Conservation (phyloP, 2,888 invertebrate genomes). For the Aphelenchoides bicaudatus region DNA sequence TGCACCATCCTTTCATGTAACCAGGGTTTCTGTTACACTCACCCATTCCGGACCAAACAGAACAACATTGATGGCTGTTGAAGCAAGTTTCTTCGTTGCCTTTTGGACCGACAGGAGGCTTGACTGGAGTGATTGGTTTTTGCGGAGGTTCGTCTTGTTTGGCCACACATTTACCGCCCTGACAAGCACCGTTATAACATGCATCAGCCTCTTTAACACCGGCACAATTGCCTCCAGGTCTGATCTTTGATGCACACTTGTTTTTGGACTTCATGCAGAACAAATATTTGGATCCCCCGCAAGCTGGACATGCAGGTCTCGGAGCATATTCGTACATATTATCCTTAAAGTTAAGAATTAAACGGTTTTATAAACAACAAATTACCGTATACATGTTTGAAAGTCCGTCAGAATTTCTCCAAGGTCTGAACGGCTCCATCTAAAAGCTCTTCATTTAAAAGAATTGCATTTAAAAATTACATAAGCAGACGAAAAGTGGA, state of each 20-base stretch:
- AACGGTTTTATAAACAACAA: not conserved
- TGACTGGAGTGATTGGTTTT: constrained; percentile 20
- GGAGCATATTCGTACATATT: constrained; percentile 49
- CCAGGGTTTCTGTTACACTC: constrained; percentile 46
- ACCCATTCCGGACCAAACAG: constrained; percentile 42
- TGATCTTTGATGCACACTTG: constrained; percentile 49
- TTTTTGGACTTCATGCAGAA: constrained; percentile 51
- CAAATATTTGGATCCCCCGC: constrained; percentile 38
- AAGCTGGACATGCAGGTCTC: constrained; percentile 42
- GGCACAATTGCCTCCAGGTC: constrained; percentile 47
- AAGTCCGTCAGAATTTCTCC: constrained; percentile 50
- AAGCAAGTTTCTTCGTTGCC: constrained; percentile 13
- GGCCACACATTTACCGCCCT: constrained; percentile 43
- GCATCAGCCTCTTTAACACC: constrained; percentile 38
- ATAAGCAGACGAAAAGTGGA: constrained; percentile 43
- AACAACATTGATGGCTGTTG: constrained; percentile 47
- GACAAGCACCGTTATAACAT: constrained; percentile 49
- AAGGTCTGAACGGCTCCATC: constrained; percentile 48
- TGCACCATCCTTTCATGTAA: constrained; percentile 41
- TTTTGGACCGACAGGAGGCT: constrained; percentile 10
- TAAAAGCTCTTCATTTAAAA: no score
- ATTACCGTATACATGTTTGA: constrained; percentile 47
- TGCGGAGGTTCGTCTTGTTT: constrained; percentile 16
- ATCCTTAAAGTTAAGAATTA: constrained; percentile 39
- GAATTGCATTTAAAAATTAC: no score